A percentile compares a stretch with the other conserved stretches of the same genome.
Conservation (phyloP, 2,113 vertebrate genomes). For the Esox niger region DNA sequence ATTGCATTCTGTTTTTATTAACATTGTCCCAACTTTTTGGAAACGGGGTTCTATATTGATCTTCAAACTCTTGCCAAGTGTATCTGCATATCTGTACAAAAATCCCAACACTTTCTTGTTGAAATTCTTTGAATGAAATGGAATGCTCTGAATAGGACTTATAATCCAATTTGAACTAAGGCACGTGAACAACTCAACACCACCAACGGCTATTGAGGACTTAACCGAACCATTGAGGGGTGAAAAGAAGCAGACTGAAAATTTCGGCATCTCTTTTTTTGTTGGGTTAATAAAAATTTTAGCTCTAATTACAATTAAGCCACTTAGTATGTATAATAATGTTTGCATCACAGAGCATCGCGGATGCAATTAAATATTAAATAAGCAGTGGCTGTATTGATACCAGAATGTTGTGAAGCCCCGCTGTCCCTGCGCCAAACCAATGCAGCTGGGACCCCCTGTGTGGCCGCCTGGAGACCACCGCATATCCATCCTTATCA, state of each 20-base stretch:
- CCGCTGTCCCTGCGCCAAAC: constrained; percentile 1
- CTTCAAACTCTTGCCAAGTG: no score
- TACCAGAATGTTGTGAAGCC: constrained; percentile 34
- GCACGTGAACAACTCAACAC: background rate
- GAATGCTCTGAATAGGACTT: no score
- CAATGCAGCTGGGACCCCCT: constrained; percentile 32
- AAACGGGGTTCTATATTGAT: no score
- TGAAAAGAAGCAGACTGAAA: background rate
- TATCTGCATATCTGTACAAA: no score
- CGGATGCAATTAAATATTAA: constrained; percentile 84
- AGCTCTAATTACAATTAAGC: constrained; percentile 80
- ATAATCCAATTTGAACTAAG: no score
- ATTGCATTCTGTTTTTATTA: no score
- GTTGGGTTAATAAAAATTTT: constrained; percentile 68
- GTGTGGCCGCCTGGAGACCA: constrained; percentile 39
- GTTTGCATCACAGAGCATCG: constrained; percentile 78
- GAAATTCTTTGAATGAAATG: no score
- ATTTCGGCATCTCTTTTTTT: constrained; percentile 65
- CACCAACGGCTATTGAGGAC: constrained; percentile 26
- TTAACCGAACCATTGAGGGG: constrained; percentile 47
- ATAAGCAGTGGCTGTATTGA: constrained; percentile 74
- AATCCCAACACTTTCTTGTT: no score
- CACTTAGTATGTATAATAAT: constrained; percentile 78
- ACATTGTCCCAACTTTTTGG: no score
- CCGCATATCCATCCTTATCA: constrained; percentile 57